Evolutionary conservation across 2,113 vertebrate genomes (phyloP), one percentile per base, ranked within the genome.

Genomic region (Brienomyrus longianalis): DNA sequence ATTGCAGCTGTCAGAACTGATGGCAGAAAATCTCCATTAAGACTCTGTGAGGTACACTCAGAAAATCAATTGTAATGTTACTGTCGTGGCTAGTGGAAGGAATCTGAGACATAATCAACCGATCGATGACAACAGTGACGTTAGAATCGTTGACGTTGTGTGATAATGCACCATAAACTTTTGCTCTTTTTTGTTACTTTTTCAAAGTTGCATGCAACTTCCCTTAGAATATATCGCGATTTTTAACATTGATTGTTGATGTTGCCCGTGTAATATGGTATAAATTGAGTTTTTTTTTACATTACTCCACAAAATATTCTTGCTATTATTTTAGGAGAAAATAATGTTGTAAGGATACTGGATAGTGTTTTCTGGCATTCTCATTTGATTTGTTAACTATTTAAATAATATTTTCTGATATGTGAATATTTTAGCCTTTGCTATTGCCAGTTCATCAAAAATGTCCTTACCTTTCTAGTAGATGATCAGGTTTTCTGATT

Each of bases 41-140:
- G 83, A 27, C 47, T 48, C 45, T 51, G 43, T 48, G 45, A n/a
- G 21, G 45, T 48, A 48, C 43, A 48, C 48, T 85, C 83, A 27
- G 45, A 86, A 48, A 86, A 86, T 86, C 83, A 86, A 86, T 50
- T 45, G 45, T 27, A 10, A 86, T 50, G 45, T 86, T 50, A 86
- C 45, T n/a, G 74, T 5, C 0, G 83, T n/a, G 11, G 11, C 83
- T 27, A 86, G 45, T 1, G 13, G 83, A 86, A 51, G 83, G n/a
- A 51, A 86, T 86, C 9, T 86, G 45, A 31, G 83, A 47, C 45
- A 2, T 48, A 51, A 86, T 48, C 23, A 86, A 86, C 21, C 31
- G 83, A 86, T 47, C n/a, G 83, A 31, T 31, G 62, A 27, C n/a
- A 70, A 31, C 50, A 27, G 47, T 31, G 83, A 27, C 3, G 13